A percentile compares a stretch with the other conserved stretches of the same genome.
These are phyloP conservation scores for Sylvilagus bachmani DNA, from an alignment of 2,113 vertebrate species.

Conservation along the genomic window DNA sequence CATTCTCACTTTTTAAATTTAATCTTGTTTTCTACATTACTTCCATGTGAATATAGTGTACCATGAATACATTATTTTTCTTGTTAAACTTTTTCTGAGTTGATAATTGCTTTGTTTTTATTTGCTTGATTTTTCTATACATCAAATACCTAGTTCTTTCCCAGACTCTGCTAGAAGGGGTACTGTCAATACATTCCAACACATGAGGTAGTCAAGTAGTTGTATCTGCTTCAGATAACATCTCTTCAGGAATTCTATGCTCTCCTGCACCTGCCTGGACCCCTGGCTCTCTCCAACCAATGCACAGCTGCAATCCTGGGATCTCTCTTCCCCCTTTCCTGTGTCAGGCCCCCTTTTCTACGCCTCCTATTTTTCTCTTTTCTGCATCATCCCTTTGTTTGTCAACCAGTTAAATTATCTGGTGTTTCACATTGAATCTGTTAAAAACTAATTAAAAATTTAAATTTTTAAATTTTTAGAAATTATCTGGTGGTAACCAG, in stretches of 20 bases:
- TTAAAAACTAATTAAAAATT: too few relatives aligned
- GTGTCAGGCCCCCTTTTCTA: background rate
- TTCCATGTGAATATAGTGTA: slow-evolving; percentile 14
- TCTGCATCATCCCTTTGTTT: background rate
- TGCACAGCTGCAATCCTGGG: background rate
- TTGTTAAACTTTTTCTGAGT: background rate
- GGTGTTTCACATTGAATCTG: background rate
- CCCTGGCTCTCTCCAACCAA: background rate
- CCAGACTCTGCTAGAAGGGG: background rate
- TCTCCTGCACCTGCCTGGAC: background rate
- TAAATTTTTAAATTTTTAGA: too few relatives aligned
- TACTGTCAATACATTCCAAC: background rate
- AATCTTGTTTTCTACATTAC: slow-evolving; percentile 16
- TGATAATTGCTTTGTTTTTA: background rate
- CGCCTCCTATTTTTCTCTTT: background rate
- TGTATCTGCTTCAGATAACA: background rate
- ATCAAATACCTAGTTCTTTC: background rate
- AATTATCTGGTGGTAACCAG: background rate
- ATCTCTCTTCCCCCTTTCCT: background rate
- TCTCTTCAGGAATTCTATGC: background rate
- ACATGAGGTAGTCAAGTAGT: background rate
- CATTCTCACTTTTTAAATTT: slow-evolving; percentile 10
- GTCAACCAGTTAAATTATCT: background rate
- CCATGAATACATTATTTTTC: background rate
- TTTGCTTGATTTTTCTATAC: background rate